Percentiles rank a stretch among this genome's conserved stretches.
Evolutionary conservation across 1,140 invertebrate genomes (phyloP).

Genomic region (Tetragonula clypearis): DNA sequence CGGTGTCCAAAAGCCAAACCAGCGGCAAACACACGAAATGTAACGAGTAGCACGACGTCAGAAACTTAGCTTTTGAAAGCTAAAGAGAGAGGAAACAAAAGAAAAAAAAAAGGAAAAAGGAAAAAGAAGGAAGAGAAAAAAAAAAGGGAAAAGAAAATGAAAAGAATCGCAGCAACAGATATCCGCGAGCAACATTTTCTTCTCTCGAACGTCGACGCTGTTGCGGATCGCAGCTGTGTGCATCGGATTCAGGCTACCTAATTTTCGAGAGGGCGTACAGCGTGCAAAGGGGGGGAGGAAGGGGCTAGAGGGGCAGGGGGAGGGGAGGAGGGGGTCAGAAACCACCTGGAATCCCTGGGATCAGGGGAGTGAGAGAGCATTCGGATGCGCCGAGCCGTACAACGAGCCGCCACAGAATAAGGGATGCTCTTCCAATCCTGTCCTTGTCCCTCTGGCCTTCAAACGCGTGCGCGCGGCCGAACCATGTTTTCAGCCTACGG

Average conservation of each 20-base stretch:
- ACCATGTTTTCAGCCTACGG: conserved; percentile 1
- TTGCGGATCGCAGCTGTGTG: conserved; percentile 63
- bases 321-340: conserved; percentile 52
- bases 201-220: conserved; percentile 6
- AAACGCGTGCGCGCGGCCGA: conserved; percentile 17
- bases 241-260: conserved; percentile 58
- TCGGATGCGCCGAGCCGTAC: conserved; percentile 79
- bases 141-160: not conserved
- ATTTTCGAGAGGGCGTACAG: conserved; percentile 62
- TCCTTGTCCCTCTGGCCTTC: conserved; percentile 39
- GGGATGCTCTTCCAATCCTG: conserved; percentile 73
- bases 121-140: not conserved
- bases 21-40: not conserved
- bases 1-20: not conserved
- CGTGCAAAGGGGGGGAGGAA: not conserved
- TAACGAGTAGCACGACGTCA: not conserved
- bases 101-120: not conserved
- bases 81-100: not conserved
- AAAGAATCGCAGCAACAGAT: not conserved
- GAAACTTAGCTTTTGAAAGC: not conserved
- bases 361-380: conserved; percentile 75
- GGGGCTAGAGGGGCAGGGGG: not conserved
- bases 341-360: conserved; percentile 75
- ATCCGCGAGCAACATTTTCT: conserved; percentile 16
- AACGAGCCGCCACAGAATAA: conserved; percentile 80